Conservation (phyloP, 2,113 vertebrate species). For the Semnornis frantzii region DNA sequence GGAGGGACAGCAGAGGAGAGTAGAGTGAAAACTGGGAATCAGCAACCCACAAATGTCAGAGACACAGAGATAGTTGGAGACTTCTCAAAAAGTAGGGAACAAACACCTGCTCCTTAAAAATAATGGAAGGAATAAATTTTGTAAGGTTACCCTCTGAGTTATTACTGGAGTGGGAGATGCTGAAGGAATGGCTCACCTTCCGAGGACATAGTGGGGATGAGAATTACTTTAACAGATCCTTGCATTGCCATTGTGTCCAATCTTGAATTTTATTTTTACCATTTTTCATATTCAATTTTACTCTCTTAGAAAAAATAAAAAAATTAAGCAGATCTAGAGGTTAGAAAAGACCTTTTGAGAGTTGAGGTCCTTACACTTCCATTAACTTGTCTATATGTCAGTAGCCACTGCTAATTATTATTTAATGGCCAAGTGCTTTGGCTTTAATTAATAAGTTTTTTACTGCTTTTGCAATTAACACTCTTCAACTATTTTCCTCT, state of each 20-base stretch:
- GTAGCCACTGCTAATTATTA: not conserved
- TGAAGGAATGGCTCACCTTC: not conserved
- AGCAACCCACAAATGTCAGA: not conserved
- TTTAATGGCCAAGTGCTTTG: not conserved
- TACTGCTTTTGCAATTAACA: not conserved
- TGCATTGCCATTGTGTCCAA: not conserved
- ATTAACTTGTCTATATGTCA: not conserved
- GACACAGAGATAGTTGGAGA: not conserved
- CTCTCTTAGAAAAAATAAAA: not conserved
- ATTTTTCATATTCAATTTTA: not conserved
- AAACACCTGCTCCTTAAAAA: not conserved
- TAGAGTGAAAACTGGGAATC: not conserved
- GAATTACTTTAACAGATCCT: not conserved
- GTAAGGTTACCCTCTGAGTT: not conserved
- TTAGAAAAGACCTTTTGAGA: not conserved
- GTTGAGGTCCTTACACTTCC: not conserved
- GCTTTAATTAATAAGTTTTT: not conserved
- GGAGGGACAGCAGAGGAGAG: not conserved
- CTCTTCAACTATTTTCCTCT: not conserved
- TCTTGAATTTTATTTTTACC: not conserved
- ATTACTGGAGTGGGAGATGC: not conserved
- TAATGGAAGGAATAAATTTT: not conserved
- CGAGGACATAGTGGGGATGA: not conserved
- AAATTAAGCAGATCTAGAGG: not conserved
- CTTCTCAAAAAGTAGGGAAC: not conserved